A percentile compares a stretch with the other conserved stretches of the same genome.
These are phyloP conservation scores for Falcunculus frontatus DNA, from an alignment of 2,113 vertebrate genomes.

Conservation along the genomic window DNA sequence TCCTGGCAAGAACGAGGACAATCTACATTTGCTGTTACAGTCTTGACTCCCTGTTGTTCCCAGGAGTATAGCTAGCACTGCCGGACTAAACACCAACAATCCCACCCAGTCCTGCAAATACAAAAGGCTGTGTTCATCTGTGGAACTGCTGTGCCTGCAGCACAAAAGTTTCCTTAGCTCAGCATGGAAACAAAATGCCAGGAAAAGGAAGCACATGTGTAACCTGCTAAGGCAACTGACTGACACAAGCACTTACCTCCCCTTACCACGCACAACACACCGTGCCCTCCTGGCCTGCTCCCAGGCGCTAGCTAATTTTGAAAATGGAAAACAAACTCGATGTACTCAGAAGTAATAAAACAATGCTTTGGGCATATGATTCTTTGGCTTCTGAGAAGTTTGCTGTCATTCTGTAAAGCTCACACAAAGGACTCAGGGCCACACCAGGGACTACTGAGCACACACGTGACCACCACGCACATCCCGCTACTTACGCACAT, in stretches of 20 bases:
- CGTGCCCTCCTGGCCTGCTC: neutral
- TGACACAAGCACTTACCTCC: neutral
- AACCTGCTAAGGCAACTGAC: neutral
- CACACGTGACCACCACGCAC: fast-evolving
- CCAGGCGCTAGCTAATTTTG: neutral
- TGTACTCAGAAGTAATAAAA: neutral
- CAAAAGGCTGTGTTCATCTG: neutral
- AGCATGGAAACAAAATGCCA: neutral
- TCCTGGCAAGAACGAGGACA: neutral
- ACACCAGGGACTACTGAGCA: neutral
- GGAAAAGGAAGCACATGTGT: neutral
- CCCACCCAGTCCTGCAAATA: neutral
- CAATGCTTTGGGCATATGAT: neutral
- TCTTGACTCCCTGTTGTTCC: neutral
- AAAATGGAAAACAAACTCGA: neutral
- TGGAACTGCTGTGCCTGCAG: neutral
- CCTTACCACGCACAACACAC: neutral
- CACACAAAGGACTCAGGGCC: neutral
- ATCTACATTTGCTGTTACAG: neutral
- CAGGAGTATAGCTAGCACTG: too few relatives aligned
- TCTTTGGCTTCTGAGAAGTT: neutral
- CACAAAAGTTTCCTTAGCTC: neutral
- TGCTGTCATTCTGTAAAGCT: neutral
- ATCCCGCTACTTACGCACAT: neutral
- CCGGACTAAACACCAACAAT: neutral